These are phyloP conservation scores for Ancistrus triradiatus DNA, from an alignment of 2,113 vertebrate genomes.

Conservation along the genomic window DNA sequence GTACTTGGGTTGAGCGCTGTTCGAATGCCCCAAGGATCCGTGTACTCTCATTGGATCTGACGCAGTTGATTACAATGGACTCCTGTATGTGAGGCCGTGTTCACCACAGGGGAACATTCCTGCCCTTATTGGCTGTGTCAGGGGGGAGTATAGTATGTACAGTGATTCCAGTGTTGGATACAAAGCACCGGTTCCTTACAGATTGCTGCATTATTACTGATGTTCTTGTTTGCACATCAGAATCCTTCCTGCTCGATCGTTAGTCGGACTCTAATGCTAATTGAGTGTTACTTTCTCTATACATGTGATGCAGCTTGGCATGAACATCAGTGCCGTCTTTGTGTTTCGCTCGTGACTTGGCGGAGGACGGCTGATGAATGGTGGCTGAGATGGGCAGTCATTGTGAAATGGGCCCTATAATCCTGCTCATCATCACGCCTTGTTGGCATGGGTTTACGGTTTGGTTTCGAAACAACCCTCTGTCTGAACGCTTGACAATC, in stretches of 20 bases:
- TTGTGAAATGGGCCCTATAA: constrained; percentile 6
- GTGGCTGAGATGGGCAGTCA: not conserved
- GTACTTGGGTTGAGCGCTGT: not conserved
- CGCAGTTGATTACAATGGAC: constrained; percentile 38
- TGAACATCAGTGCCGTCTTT: constrained; percentile 24
- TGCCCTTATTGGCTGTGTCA: constrained; percentile 35
- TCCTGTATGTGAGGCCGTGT: constrained; percentile 30
- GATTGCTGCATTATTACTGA: no score
- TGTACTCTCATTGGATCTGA: constrained; percentile 32
- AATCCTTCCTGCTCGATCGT: not conserved
- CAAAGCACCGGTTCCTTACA: not conserved
- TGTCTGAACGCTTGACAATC: no score
- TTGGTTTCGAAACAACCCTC: no score
- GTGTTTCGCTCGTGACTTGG: constrained; percentile 11
- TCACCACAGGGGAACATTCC: constrained; percentile 42
- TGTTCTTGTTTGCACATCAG: not conserved
- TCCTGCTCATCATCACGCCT: constrained; percentile 1
- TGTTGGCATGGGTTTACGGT: no score
- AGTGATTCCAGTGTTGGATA: constrained; percentile 14
- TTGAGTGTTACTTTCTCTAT: constrained; percentile 19
- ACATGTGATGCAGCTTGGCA: constrained; percentile 9
- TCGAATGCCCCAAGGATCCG: constrained; percentile 14
- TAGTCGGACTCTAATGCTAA: constrained; percentile 6
- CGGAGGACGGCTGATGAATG: not conserved
- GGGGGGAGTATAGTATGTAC: constrained; percentile 14